Base-by-base conservation (phyloP, 2,888 invertebrate genomes). In the Uloborus plumipes region DNA sequence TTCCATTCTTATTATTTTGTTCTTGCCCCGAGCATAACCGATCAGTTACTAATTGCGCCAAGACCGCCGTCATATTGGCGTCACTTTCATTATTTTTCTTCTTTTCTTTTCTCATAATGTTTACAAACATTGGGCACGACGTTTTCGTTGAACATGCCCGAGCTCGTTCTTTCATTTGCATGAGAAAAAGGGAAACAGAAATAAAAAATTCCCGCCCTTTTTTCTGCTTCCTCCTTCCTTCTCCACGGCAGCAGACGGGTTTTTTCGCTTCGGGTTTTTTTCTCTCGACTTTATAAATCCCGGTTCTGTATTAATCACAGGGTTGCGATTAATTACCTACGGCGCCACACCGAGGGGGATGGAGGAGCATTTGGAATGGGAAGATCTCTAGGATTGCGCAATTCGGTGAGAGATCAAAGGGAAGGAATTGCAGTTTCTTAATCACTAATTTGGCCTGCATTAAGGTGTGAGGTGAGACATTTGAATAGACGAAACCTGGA, bases 31-130 rank as follows among this genome's bases (percentile, higher is more conserved):
- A 73, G 79, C 79, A 61, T 61, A 79, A 73, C 79, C 49, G 72
- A 79, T 79, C 72, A 72, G 67, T 79, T 72, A 79, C 79, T 72
- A 79, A 79, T 79, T 72, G 51, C 61, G 39, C 66, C 66, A 51
- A 31, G 51, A n/a, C 49, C 59, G 51, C 65, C 79, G 79, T 51
- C 79, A 79, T 51, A 39, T 51, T 72, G 79, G 79, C 79, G 79
- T 72, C 79, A 26, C 20, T n/a, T 20, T 55, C 14, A 50, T 22
- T 31, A 26, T 26, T 16, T 58, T 65, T 65, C 18, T 65, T 65
- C 0, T 9, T 65, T 18, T 4, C 62, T 65, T 77, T 79, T 4
- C 39, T 39, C 39, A 72, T 72, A 73, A 79, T 79, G 79, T 79
- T 79, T 79, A 79, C 79, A 79, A 79, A 79, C 79, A 79, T 79